Conservation (phyloP, 1,140 invertebrate species). For the Atta texana region DNA sequence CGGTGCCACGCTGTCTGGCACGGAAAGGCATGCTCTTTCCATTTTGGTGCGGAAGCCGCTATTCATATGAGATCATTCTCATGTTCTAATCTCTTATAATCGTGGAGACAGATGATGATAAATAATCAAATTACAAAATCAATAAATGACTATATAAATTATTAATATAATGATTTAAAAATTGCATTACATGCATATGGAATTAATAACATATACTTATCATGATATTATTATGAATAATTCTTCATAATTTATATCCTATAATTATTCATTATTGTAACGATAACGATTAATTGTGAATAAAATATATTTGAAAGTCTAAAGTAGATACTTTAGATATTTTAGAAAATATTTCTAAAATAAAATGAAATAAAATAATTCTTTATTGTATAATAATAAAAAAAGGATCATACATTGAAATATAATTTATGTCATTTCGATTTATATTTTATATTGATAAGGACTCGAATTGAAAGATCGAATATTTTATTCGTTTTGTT, state of each 20-base stretch:
- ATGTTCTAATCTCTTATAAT: not conserved
- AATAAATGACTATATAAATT: constrained; percentile 7
- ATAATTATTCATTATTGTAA: not conserved
- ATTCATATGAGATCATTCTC: not conserved
- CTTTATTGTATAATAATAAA: not conserved
- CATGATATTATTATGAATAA: not conserved
- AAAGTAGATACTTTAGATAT: too few relatives aligned
- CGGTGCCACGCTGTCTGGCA: constrained; percentile 79
- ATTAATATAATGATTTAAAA: constrained; percentile 1
- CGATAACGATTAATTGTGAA: not conserved
- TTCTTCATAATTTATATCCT: not conserved
- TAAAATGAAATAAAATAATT: constrained; percentile 13
- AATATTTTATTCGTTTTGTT: too few relatives aligned
- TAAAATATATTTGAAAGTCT: not conserved
- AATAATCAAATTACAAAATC: not conserved
- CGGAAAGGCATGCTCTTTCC: constrained; percentile 15
- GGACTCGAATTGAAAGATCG: too few relatives aligned
- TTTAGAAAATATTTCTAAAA: not conserved
- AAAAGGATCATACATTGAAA: not conserved
- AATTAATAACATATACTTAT: not conserved
- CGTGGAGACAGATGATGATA: not conserved
- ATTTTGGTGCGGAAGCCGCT: not conserved
- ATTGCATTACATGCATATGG: not conserved
- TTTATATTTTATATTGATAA: too few relatives aligned
- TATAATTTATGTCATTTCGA: too few relatives aligned